Evolutionary conservation across 2,797 vertebrate species (phyloP), one percentile per base, ranked within the genome.

Genomic region (Urophycis tenuis): DNA sequence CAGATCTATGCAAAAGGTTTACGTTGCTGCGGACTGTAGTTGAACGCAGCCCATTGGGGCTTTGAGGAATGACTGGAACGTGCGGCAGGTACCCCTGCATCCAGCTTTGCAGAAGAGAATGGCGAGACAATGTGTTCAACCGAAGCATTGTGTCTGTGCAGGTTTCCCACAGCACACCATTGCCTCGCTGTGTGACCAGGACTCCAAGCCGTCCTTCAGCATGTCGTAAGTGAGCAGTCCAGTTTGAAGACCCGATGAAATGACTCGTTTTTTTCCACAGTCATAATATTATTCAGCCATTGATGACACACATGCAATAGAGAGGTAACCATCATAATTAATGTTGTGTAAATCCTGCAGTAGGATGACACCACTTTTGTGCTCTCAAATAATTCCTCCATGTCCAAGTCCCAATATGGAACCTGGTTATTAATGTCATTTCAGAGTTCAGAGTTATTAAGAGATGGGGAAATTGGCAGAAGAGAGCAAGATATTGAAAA

Each of bases 131-230:
- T 9, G 2, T 67, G 12, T 67, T 67, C n/a, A 35, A 34, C 34
- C 25, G 41, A 60, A 70, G 9, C 2, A 0, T n/a, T 80, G 5
- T 78, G 32, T 83, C 30, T 81, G 3, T 31, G 36, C 83, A 99
- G 97, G 97, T 80, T 99, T 99, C 84, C 97, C 97, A 83, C 96
- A 98, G 88, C 96, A 98, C 81, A 94, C 90, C 34, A 80, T 95
- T 10, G 91, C 94, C 70, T 95, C 92, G 72, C 79, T 94, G 0
- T 91, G 89, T 30, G 95, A 99, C 85, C 95, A 94, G 86, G 95
- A 98, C 75, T 93, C 95, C 81, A 98, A 95, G 81, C 97, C 97
- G 0, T 97, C 96, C 19, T 99, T 98, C 85, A 99, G 96, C 90
- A 97, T 97, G 96, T 92, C 92, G 96, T 99, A 89, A 96, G 97